Base-by-base conservation (phyloP, 2,113 vertebrate genomes). In the Nyctibius bracteatus region DNA sequence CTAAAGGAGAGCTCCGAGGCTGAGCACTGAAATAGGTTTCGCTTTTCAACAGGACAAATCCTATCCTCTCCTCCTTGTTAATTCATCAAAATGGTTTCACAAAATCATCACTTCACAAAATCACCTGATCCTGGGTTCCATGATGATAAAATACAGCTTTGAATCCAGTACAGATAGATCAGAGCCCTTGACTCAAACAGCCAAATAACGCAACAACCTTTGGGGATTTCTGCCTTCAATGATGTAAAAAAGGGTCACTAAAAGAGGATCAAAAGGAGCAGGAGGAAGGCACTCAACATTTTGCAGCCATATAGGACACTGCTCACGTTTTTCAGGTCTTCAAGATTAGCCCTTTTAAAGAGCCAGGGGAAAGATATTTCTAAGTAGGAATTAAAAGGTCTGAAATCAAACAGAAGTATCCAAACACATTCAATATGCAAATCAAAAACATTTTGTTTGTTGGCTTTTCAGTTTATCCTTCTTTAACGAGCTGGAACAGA, bases 401-500 rank as follows among this genome's bases (percentile, higher is more conserved):
- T 96, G 61, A 85, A 90, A 79, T 62, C 24, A 92, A 87, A 70
- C 37, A 81, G 65, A 87, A 67, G 35, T 73, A 86, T 52, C 41
- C 62, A 68, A 88, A 77, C 31, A 37, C 10, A 72, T 66, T 65
- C n/a, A 88, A 59, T 43, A 92, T 71, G 70, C 51, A 88, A 85
- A 92, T 90, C 22, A 59, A 88, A 94, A 91, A 3, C 44, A 71
- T 71, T 74, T 62, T 72, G 57, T 79, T 93, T 58, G 43, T 88
- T 88, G 67, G 62, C 62, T 94, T 92, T 95, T 94, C 75, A 79
- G 71, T 94, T 94, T 83, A 88, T 83, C 74, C 67, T 52, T 55
- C 81, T 72, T 92, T 52, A 87, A 95, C 5, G 12, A 75, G 27
- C 12, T 77, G 81, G 77, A 96, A 90, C 87, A 96, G 77, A 88